These are phyloP conservation scores for Gila robusta DNA, from an alignment of 2,797 vertebrate species.

Conservation along the genomic window DNA sequence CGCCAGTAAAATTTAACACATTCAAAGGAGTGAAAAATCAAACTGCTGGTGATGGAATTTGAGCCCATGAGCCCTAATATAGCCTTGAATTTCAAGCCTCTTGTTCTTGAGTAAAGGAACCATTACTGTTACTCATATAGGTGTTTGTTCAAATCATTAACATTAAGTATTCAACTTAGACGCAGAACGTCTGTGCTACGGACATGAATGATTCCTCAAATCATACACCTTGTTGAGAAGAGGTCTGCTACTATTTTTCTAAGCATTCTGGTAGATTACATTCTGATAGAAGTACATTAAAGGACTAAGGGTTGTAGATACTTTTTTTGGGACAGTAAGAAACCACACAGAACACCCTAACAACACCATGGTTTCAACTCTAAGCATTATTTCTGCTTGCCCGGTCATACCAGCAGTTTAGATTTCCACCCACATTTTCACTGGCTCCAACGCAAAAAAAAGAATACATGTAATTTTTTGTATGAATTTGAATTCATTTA, in stretches of 20 bases:
- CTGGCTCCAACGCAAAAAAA: not conserved
- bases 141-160: slow-evolving; percentile 1
- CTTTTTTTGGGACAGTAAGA: not conserved
- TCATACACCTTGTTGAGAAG: not conserved
- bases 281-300: not conserved
- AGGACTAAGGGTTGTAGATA: not conserved
- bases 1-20: slow-evolving; percentile 57
- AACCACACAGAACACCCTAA: not conserved
- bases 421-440: not conserved
- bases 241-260: not conserved
- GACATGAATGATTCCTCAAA: not conserved
- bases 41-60: slow-evolving; percentile 55
- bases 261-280: not conserved
- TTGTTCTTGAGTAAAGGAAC: slow-evolving; percentile 23
- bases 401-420: not conserved
- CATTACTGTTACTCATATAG: not conserved
- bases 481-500: not conserved
- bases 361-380: not conserved
- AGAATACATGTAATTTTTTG: not conserved
- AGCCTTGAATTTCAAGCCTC: slow-evolving; percentile 19
- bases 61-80: slow-evolving; percentile 30
- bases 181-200: not conserved
- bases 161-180: not conserved
- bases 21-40: slow-evolving; percentile 54
- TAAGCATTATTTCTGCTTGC: not conserved